Percentiles rank a stretch among this genome's conserved stretches.
These are phyloP conservation scores for Nephotettix cincticeps DNA, from an alignment of 1,140 invertebrate genomes.

Conservation along the genomic window DNA sequence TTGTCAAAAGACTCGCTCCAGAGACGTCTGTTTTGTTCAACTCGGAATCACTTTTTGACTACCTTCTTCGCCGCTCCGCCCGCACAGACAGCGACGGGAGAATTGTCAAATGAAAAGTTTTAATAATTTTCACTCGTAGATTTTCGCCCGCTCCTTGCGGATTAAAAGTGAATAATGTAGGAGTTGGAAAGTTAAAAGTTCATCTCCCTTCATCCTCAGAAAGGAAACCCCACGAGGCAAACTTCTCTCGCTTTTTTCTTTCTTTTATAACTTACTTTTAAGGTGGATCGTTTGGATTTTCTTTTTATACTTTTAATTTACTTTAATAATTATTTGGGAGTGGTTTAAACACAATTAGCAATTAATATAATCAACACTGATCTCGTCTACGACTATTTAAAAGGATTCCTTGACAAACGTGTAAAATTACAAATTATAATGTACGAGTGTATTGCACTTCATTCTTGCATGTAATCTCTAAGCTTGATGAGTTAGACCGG, in stretches of 20 bases:
- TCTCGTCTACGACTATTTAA: no score
- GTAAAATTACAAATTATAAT: no score
- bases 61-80: background rate
- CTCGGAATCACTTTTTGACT: background rate
- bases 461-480: no score
- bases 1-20: background rate
- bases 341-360: no score
- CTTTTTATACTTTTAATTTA: background rate
- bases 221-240: background rate
- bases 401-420: no score
- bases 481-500: no score
- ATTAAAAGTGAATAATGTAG: slow-evolving; percentile 22
- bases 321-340: no score
- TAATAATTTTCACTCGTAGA: slow-evolving; percentile 17
- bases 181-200: slow-evolving; percentile 18
- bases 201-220: slow-evolving; percentile 10
- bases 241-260: no score
- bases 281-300: no score
- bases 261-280: no score
- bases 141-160: slow-evolving; percentile 3
- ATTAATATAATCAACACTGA: no score
- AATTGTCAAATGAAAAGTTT: slow-evolving; percentile 22
- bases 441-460: no score
- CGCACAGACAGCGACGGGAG: background rate
- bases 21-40: background rate